Conservation (phyloP, 1,140 invertebrate species). For the Bathynomus jamesi region DNA sequence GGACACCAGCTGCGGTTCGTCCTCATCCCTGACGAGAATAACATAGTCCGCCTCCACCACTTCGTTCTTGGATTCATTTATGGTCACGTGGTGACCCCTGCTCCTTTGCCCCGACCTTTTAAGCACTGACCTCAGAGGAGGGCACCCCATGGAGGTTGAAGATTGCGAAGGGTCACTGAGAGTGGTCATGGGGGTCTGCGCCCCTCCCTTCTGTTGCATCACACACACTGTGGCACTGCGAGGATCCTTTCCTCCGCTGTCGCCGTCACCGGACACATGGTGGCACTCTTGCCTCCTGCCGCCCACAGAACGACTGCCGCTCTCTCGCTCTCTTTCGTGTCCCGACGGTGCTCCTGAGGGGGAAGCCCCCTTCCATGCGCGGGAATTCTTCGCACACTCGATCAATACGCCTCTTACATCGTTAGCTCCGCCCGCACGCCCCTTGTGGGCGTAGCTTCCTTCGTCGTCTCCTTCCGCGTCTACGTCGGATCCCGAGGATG, state of each 20-base stretch:
- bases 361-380: background rate
- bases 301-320: background rate
- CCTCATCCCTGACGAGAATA: constrained; percentile 34
- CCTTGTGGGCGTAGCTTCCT: background rate
- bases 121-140: constrained; percentile 30
- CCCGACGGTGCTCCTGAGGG: background rate
- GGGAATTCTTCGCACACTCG: background rate
- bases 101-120: constrained; percentile 28
- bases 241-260: background rate
- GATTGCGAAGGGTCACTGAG: background rate
- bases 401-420: background rate
- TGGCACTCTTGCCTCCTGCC: background rate
- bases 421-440: background rate
- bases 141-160: constrained; percentile 4
- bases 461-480: background rate
- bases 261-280: background rate
- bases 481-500: background rate
- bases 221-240: background rate
- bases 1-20: constrained; percentile 35
- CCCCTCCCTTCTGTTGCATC: background rate
- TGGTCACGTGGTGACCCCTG: constrained; percentile 29
- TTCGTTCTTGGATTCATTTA: constrained; percentile 36
- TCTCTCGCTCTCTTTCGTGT: background rate
- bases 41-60: constrained; percentile 35
- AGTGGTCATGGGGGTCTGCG: background rate